phyloP scores from a whole-genome alignment of 2,888 invertebrate species.

The Eristalis tenax region DNA sequence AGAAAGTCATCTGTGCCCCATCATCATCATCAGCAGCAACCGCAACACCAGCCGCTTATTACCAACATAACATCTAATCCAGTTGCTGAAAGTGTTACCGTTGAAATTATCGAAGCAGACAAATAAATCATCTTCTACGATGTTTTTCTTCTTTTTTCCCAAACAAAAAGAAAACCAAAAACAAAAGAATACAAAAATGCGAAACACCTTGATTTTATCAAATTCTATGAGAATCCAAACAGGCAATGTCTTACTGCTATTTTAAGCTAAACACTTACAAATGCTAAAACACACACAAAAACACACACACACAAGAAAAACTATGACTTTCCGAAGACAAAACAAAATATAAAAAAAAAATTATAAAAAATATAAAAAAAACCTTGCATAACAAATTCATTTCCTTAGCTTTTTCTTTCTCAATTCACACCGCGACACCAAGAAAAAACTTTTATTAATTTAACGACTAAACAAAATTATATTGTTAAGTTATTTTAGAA shows the following conservation, averaged over 20 bases:
- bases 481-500: constrained; percentile 66
- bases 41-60: constrained; percentile 77
- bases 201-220: constrained; percentile 21
- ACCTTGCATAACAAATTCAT: constrained; percentile 81
- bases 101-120: constrained; percentile 88
- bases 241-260: constrained; percentile 55
- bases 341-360: constrained; percentile 69
- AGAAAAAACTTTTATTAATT: constrained; percentile 22
- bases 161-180: constrained; percentile 60
- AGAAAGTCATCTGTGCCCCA: constrained; percentile 75
- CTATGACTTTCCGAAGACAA: not conserved
- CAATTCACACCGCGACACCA: constrained; percentile 69
- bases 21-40: constrained; percentile 75
- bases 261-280: constrained; percentile 67
- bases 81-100: constrained; percentile 86
- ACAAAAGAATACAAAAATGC: constrained; percentile 37
- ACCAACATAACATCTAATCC: constrained; percentile 81
- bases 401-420: constrained; percentile 74
- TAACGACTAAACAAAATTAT: constrained; percentile 52
- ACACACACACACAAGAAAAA: constrained; percentile 5
- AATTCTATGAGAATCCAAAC: constrained; percentile 22
- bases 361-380: constrained; percentile 75
- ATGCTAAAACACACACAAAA: constrained; percentile 57
- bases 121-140: constrained; percentile 76
- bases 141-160: not conserved